A percentile compares a stretch with the other conserved stretches of the same genome.
These are phyloP conservation scores for Hofmannophila pseudospretella DNA, from an alignment of 2,888 invertebrate genomes.

Conservation along the genomic window DNA sequence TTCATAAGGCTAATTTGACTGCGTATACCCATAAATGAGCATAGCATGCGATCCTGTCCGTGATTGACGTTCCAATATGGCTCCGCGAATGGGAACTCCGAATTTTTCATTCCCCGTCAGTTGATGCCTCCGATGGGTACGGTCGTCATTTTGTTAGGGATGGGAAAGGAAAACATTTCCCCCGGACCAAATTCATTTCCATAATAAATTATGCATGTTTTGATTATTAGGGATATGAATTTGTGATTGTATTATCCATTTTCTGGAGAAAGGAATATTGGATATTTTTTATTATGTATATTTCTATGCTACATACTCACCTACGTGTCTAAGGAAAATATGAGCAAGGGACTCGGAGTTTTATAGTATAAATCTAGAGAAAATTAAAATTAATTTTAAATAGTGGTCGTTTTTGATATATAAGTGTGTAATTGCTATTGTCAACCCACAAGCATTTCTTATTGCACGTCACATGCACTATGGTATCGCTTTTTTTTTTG, in stretches of 20 bases:
- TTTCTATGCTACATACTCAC: no score
- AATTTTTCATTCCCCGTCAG: conserved; percentile 15
- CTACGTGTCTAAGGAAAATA: no score
- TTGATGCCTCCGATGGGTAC: conserved; percentile 1
- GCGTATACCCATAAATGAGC: conserved; percentile 2
- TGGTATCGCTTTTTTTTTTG: no score
- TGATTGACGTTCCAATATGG: conserved; percentile 36
- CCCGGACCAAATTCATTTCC: background rate
- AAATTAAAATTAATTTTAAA: no score
- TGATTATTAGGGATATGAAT: background rate
- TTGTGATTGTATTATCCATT: background rate
- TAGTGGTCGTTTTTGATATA: no score
- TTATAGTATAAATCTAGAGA: no score
- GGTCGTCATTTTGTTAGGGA: background rate
- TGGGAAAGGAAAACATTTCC: background rate
- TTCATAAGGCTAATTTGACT: no score
- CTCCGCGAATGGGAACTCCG: conserved; percentile 21
- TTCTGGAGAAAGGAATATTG: background rate
- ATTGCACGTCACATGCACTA: no score
- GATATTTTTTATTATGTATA: no score
- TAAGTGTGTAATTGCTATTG: no score
- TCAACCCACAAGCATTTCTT: no score
- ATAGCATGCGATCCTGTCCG: conserved; percentile 16
- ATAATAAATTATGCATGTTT: background rate
- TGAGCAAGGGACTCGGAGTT: no score